These are phyloP conservation scores for Bombyx mori DNA, from an alignment of 1,140 invertebrate species.

Conservation along the genomic window DNA sequence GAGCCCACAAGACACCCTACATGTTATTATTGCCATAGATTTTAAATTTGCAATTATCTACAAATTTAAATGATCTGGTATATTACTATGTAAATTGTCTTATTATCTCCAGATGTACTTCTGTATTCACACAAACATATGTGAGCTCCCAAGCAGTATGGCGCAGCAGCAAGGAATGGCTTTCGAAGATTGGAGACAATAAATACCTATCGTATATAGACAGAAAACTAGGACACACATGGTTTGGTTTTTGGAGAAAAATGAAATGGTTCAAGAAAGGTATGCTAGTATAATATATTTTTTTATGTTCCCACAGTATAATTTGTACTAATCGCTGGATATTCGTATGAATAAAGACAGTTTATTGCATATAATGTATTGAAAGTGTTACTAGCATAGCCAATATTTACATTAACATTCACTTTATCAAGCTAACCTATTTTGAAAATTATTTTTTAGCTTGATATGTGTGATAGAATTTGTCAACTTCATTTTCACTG, in stretches of 20 bases:
- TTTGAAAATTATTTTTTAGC: no score
- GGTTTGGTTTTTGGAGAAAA: slow-evolving; percentile 75
- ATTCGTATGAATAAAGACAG: no score
- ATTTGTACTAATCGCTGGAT: no score
- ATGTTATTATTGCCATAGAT: no score
- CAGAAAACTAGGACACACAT: slow-evolving; percentile 72
- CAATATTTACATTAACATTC: no score
- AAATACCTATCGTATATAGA: slow-evolving; percentile 69
- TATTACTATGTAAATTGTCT: neutral
- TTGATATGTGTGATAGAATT: no score
- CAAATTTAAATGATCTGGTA: neutral
- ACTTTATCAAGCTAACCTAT: no score
- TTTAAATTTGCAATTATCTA: neutral
- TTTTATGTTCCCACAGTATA: no score
- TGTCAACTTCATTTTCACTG: no score
- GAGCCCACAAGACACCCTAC: no score
- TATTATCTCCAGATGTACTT: slow-evolving; percentile 50
- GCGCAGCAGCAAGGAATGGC: slow-evolving; percentile 58
- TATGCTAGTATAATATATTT: slow-evolving; percentile 6
- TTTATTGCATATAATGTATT: no score
- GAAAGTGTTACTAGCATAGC: no score
- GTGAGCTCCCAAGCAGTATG: slow-evolving; percentile 60
- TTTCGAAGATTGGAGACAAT: slow-evolving; percentile 64
- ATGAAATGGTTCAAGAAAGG: slow-evolving; percentile 72
- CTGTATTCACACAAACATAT: slow-evolving; percentile 61